Evolutionary conservation across 2,797 vertebrate species (phyloP), one percentile per base, ranked within the genome.

Genomic region (Chelon labrosus): DNA sequence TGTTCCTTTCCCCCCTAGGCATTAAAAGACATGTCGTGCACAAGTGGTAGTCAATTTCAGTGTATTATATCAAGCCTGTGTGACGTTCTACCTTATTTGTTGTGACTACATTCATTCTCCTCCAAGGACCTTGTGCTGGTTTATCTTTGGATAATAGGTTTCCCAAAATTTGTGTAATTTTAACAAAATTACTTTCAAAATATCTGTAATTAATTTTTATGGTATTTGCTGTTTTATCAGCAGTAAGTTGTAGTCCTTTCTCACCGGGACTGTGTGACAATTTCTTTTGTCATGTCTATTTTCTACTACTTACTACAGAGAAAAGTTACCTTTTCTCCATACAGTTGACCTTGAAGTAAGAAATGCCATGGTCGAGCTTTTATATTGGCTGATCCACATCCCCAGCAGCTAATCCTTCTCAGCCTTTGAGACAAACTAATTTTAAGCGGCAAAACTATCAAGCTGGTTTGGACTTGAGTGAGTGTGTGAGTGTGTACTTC

Each of bases 21-120:
- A 17, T 80, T 50, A 19, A 1, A 61, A 78, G 52, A 60, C 16
- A 58, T 60, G 35, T 44, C 59, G 3, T 54, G 3, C 60, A 10
- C 31, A 41, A 57, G 3, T 38, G 11, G 16, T 37, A 54, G 20
- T 73, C 41, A 75, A 13, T 85, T 13, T 37, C 51, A 54, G 0
- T 41, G 35, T 80, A 39, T 74, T 42, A 37, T 22, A 60, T 77
- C 70, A 58, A 60, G 37, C 22, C 41, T 47, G 16, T 55, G n/a
- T 76, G 57, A 77, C 56, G 66, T 10, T 3, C 14, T 39, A 10
- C 9, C n/a, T 70, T 39, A 64, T 69, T 42, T 73, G 38, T 47
- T 41, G 10, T 54, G 69, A 74, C 68, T 61, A 4, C 8, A 50
- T 19, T 5, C 6, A 2, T 16, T 5, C 7, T 20, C 39, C 14